Conservation (phyloP, 2,113 vertebrate species). For the Halichoerus grypus region DNA sequence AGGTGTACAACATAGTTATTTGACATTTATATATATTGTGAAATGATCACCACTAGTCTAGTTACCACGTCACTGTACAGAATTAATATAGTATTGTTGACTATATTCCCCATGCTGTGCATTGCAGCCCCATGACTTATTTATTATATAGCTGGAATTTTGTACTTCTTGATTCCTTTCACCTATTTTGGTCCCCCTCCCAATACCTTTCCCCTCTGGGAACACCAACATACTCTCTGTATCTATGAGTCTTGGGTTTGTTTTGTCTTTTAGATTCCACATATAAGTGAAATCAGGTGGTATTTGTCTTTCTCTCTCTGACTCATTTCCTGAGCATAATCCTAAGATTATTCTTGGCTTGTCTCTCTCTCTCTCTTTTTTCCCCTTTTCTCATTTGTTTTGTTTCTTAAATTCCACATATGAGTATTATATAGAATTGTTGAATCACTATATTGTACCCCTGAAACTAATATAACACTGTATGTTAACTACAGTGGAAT, state of each 20-base stretch:
- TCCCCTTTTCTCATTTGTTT: neutral
- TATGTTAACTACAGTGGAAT: neutral
- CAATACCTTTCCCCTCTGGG: neutral
- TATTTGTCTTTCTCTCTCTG: neutral
- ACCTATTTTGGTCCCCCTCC: neutral
- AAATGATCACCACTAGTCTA: neutral
- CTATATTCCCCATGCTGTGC: neutral
- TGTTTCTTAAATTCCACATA: neutral
- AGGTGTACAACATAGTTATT: neutral
- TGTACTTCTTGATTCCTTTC: neutral
- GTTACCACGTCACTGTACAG: neutral
- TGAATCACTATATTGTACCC: neutral
- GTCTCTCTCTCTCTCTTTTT: neutral
- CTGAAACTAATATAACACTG: neutral
- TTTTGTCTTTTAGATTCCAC: neutral
- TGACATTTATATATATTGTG: neutral
- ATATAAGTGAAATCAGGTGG: neutral
- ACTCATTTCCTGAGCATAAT: neutral
- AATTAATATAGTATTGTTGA: neutral
- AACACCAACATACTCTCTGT: neutral
- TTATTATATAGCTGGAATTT: neutral
- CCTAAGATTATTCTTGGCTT: neutral
- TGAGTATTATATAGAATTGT: neutral
- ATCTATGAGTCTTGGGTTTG: neutral
- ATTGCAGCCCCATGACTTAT: neutral